Conservation (phyloP, 2,888 invertebrate genomes). For the Rugalucina vietnamica region DNA sequence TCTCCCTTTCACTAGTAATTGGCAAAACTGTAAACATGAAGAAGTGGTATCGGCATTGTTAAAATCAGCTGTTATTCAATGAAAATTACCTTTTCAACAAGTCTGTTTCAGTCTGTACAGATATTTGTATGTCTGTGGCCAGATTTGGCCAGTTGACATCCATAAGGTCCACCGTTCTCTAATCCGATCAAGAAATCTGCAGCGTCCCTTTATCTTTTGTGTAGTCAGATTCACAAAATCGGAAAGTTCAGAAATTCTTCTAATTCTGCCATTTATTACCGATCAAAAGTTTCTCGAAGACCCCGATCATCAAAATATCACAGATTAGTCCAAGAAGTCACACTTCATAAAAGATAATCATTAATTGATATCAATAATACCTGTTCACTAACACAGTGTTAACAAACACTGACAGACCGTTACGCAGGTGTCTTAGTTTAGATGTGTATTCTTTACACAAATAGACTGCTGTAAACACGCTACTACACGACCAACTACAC, state of each 20-base stretch:
- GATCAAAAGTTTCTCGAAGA: neutral
- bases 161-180: slow-evolving; percentile 43
- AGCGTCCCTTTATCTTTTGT: slow-evolving; percentile 50
- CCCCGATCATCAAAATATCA: neutral
- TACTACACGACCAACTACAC: slow-evolving; percentile 43
- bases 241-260: neutral
- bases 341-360: neutral
- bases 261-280: neutral
- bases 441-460: slow-evolving; percentile 61
- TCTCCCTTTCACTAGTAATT: slow-evolving; percentile 51
- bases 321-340: neutral
- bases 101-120: slow-evolving; percentile 68
- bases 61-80: neutral
- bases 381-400: slow-evolving; percentile 61
- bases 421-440: slow-evolving; percentile 62
- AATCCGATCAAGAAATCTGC: neutral
- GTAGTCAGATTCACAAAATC: neutral
- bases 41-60: neutral
- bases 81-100: slow-evolving; percentile 56
- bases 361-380: slow-evolving; percentile 44
- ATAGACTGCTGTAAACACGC: slow-evolving; percentile 61
- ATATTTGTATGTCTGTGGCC: slow-evolving; percentile 71
- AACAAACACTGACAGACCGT: slow-evolving; percentile 53
- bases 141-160: slow-evolving; percentile 65
- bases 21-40: slow-evolving; percentile 17